Percentiles rank a stretch among this genome's conserved stretches.
Evolutionary conservation across 2,797 vertebrate species (phyloP).

Genomic region (Gymnodraco acuticeps): DNA sequence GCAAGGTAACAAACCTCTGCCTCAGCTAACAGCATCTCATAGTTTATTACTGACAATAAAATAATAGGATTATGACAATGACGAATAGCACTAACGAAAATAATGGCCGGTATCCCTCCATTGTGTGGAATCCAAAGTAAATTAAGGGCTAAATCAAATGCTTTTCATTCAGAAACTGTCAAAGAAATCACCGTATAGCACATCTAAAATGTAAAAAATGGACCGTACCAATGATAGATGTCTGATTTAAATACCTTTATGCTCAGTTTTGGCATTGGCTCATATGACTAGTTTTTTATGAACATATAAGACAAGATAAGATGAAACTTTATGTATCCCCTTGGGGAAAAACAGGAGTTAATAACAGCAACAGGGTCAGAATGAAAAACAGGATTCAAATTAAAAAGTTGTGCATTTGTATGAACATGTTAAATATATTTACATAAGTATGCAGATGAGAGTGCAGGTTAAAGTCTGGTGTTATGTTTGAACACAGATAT

Average conservation of each 20-base stretch:
- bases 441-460: too few relatives aligned
- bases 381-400: too few relatives aligned
- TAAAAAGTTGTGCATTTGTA: too few relatives aligned
- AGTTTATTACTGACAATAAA: constrained; percentile 1
- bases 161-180: constrained; percentile 5
- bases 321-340: too few relatives aligned
- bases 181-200: constrained; percentile 16
- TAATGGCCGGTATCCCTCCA: not conserved
- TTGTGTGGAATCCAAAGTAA: constrained; percentile 6
- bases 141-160: not conserved
- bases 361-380: too few relatives aligned
- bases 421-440: too few relatives aligned
- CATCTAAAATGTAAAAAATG: not conserved
- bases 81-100: not conserved
- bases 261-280: not conserved
- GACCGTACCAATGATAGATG: not conserved
- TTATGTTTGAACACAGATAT: too few relatives aligned
- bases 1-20: constrained; percentile 1
- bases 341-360: too few relatives aligned
- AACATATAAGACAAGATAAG: too few relatives aligned
- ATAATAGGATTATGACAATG: not conserved
- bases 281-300: not conserved
- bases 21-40: not conserved
- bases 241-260: not conserved
- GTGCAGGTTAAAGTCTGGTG: too few relatives aligned